Evolutionary conservation across 2,888 invertebrate species (phyloP), one percentile per base, ranked within the genome.

Genomic region (Boloria euphrosyne): DNA sequence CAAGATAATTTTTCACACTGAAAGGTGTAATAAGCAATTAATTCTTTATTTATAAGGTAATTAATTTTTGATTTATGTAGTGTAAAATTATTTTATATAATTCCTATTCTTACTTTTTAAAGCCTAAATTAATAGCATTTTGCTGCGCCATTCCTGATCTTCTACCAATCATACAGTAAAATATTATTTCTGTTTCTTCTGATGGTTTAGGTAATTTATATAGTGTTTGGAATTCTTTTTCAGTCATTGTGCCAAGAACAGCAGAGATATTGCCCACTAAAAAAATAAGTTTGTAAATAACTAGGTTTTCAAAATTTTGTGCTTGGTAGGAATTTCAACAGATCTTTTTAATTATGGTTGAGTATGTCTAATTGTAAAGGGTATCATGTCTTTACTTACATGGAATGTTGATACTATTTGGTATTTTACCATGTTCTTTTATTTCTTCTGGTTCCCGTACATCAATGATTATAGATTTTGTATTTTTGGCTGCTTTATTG

Each of bases 401-500:
- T 74, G 96, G 96, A 81, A 96, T 96, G 78, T 96, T 96, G 62
- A 96, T 93, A 77, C 95, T 95, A 63, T 94, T 94, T 47, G 96
- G 96, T 68, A 96, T 94, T 76, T 92, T 89, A 3, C 96, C 96
- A 73, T 94, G 94, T 78, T 95, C 94, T 69, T 93, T 83, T 13
- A 96, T 82, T 85, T 96, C 96, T 13, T 93, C 84, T 43, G 95
- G 95, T 79, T 96, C 96, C 72, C 96, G 94, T 0, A 97, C 96
- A 89, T 97, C 96, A 69, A 97, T 93, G 31, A 96, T 93, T 16
- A 95, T 76, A 65, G 84, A 76, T 66, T 81, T 78, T 17, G 72
- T 74, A 68, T 81, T 75, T 4, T 67, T 49, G 63, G 79, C 81
- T 43, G 86, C 88, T 70, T 79, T 82, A 78, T 92, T 82, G 49